Percentiles rank a stretch among this genome's conserved stretches.
These are phyloP conservation scores for Capitella teleta DNA, from an alignment of 1,140 invertebrate species.

Conservation along the genomic window DNA sequence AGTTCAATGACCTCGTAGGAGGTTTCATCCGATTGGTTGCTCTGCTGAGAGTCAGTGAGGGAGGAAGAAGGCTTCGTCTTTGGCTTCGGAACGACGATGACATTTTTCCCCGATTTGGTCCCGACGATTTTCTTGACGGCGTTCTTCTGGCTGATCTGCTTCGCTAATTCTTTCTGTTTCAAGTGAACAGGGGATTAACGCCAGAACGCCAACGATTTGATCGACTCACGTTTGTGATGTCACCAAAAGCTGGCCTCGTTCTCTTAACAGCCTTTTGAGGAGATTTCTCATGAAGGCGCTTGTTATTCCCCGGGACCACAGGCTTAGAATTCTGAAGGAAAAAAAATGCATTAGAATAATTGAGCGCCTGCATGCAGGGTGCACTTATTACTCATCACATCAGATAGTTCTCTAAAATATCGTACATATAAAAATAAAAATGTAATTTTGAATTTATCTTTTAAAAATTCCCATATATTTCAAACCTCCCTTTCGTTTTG, in stretches of 20 bases:
- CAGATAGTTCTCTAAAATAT: too few relatives aligned
- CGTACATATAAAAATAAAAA: too few relatives aligned
- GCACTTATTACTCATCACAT: too few relatives aligned
- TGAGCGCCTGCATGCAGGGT: too few relatives aligned
- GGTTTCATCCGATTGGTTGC: neutral
- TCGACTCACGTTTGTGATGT: constrained; percentile 58
- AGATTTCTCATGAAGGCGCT: too few relatives aligned
- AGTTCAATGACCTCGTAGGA: neutral
- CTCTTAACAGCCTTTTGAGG: constrained; percentile 15
- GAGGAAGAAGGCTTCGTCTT: too few relatives aligned
- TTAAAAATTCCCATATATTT: too few relatives aligned
- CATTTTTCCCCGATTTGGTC: constrained; percentile 5
- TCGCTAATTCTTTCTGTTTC: constrained; percentile 2
- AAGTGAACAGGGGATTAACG: neutral
- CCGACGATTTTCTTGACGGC: neutral
- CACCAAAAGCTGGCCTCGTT: constrained; percentile 48
- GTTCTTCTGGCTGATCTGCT: neutral
- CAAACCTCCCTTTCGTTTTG: too few relatives aligned
- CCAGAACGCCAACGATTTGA: constrained; percentile 7
- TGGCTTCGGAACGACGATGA: neutral
- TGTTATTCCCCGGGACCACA: too few relatives aligned
- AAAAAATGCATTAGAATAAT: too few relatives aligned
- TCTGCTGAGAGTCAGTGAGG: neutral
- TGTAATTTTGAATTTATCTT: too few relatives aligned
- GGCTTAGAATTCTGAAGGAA: too few relatives aligned